Evolutionary conservation across 2,888 invertebrate genomes (phyloP), one percentile per base, ranked within the genome.

Genomic region (Danaus chrysippus): DNA sequence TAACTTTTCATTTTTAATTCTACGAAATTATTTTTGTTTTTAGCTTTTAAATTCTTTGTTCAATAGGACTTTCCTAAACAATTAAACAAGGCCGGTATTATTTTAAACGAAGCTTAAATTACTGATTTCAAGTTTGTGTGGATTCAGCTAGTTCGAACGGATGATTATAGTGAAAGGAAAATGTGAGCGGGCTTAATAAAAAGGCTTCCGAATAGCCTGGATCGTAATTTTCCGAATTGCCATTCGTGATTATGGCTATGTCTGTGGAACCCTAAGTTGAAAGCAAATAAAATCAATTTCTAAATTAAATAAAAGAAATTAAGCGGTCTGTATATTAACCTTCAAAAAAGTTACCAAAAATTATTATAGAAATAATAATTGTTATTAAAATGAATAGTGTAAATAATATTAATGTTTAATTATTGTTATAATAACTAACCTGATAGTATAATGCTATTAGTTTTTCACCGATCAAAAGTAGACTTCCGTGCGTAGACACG

Each of bases 391-490:
- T 34, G 3, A 34, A 34, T 34, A 6, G 0, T 34, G 3, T 34
- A n/a, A n/a, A n/a, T n/a, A 34, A 34, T 34, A 34, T 1, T 34
- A 34, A 34, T 34, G 2, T 34, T 34, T 34, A 34, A 34, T 34
- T 34, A 3, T 0, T 34, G 3, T 34, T 34, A 5, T 34, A 58
- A 5, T 2, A 34, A 42, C 42, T 46, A 65, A 86, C 89, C 86
- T 88, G 83, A 66, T 87, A 77, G 69, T 85, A 87, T 10, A 88
- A 65, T 6, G 82, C 87, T 62, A 86, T 78, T 52, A 89, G 73
- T 72, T 88, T 86, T 10, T 82, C 87, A 19, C 76, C 82, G 42
- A 79, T 75, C 17, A 88, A 67, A 13, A 89, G 78, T 54, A 89
- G 64, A 41, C 82, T 76, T 3, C 89, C 89, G 58, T 88, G 88